phyloP scores from a whole-genome alignment of 2,797 vertebrate genomes.

The Coreius guichenoti region DNA sequence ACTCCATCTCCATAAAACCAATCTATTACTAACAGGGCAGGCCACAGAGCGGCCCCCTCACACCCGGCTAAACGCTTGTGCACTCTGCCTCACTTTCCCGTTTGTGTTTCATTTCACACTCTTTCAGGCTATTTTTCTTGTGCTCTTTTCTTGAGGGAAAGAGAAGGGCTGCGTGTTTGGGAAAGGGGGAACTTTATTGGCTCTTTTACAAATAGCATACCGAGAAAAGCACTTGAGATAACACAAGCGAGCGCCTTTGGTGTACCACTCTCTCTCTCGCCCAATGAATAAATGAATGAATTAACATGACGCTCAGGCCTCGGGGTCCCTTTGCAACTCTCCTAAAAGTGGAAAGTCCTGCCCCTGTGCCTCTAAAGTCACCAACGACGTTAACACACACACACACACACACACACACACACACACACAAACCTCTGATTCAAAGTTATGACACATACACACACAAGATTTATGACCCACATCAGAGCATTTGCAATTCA shows the following conservation, averaged over 20 bases:
- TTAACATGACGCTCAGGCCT: slow-evolving; percentile 57
- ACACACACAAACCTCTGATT: slow-evolving; percentile 43
- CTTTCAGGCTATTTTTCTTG: slow-evolving; percentile 44
- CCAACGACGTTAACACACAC: slow-evolving; percentile 39
- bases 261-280: slow-evolving; percentile 41
- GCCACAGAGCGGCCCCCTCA: slow-evolving; percentile 27
- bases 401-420: slow-evolving; percentile 48
- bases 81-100: slow-evolving; percentile 35
- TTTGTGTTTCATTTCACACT: slow-evolving; percentile 49
- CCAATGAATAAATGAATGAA: slow-evolving; percentile 64
- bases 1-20: slow-evolving; percentile 58
- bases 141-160: slow-evolving; percentile 29
- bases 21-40: slow-evolving; percentile 45
- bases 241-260: slow-evolving; percentile 52
- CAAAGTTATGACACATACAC: slow-evolving; percentile 49
- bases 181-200: slow-evolving; percentile 48
- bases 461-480: slow-evolving; percentile 61
- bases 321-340: slow-evolving; percentile 49
- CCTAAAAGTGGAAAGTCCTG: slow-evolving; percentile 59
- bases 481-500: slow-evolving; percentile 60
- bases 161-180: slow-evolving; percentile 22
- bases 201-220: slow-evolving; percentile 54
- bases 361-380: slow-evolving; percentile 44
- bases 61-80: slow-evolving; percentile 42
- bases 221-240: slow-evolving; percentile 53